These are phyloP conservation scores for Nyctibius grandis DNA, from an alignment of 2,797 vertebrate genomes.

Conservation along the genomic window DNA sequence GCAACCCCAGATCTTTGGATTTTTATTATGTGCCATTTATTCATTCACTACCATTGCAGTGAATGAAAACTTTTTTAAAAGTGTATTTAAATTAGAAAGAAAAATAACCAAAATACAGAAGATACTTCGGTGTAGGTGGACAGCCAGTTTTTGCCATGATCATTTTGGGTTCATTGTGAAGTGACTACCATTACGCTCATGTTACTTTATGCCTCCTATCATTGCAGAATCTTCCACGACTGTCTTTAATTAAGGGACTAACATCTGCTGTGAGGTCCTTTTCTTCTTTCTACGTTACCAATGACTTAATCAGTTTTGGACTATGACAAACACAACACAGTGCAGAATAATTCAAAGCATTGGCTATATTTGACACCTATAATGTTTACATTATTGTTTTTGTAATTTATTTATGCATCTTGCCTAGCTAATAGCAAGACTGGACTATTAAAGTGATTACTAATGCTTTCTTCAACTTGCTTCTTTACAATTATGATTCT, in stretches of 20 bases:
- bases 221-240: not conserved
- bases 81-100: not conserved
- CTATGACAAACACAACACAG: not conserved
- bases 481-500: not conserved
- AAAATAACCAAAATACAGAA: not conserved
- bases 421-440: not conserved
- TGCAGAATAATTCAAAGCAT: not conserved
- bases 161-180: not conserved
- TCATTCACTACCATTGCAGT: not conserved
- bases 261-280: not conserved
- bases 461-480: not conserved
- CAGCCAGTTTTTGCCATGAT: not conserved
- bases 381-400: not conserved
- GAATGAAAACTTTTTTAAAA: not conserved
- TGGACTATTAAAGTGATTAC: slow-evolving; percentile 7
- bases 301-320: not conserved
- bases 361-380: not conserved
- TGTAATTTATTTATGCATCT: not conserved
- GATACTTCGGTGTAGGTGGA: not conserved
- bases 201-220: not conserved
- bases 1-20: not conserved
- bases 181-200: not conserved
- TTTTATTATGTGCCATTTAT: not conserved
- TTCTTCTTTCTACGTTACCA: not conserved
- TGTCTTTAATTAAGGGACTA: not conserved